Base-by-base conservation (phyloP, 2,797 vertebrate species). In the Pelochelys cantorii region DNA sequence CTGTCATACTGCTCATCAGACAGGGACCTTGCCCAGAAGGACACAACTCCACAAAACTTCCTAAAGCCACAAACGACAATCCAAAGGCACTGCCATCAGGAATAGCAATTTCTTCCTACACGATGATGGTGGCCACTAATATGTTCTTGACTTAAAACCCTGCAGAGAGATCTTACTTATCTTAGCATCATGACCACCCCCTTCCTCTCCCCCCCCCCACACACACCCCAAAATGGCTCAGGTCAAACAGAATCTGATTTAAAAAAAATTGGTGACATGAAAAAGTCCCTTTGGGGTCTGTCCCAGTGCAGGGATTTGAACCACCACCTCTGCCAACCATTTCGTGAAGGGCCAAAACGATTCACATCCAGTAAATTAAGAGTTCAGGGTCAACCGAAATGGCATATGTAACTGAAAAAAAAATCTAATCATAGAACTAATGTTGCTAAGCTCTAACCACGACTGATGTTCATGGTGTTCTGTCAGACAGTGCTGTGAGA, bases 11-110 rank as follows among this genome's bases (percentile, higher is more conserved):
- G 85, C 90, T 96, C 83, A 86, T 97, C 90, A 95, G 82, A 84
- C 95, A 96, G 96, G 95, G 96, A 90, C 96, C 89, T 23, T 62
- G 82, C 87, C 91, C 87, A 86, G 60, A n/a, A n/a, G 31, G 62
- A 10, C 8, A n/a, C n/a, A 34, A n/a, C 17, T 34, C n/a, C n/a
- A 11, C 8, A 18, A 34, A 37, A 37, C 68, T 34, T 37, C 34
- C 68, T 37, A 71, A 65, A 65, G 14, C 10, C 62, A n/a, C 7
- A 31, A 65, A 83, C 83, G 74, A 13, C 53, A 85, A 9, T 55
- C 74, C 7, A 86, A 88, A 83, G 62, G 81, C 92, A 65, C 20
- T 8, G 86, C 25, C 53, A 55, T 84, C 23, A 18, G 42, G 10
- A 27, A 3, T 15, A 60, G 0, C 23, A 48, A 17, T 62, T 75